Base-by-base conservation (phyloP, 1,140 invertebrate genomes). In the Euglossa dilemma region DNA sequence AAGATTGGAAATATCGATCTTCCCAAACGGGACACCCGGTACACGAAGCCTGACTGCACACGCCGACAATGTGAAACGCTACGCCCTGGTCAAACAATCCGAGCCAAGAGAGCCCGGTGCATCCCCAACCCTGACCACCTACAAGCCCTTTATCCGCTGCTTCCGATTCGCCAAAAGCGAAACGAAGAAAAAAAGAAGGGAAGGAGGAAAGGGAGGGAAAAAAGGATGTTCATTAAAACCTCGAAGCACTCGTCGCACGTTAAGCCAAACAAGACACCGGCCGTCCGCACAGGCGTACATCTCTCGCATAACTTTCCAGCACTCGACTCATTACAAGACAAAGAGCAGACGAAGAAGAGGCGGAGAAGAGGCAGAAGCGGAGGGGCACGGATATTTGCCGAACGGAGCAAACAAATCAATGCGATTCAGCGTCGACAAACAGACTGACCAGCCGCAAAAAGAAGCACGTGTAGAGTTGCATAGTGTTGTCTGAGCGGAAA, bases 351-450 rank as follows among this genome's bases (percentile, higher is more conserved):
- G 36, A 57, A 8, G 36, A 57, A 8, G 71, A 70, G 9, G 16
- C 28, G 36, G 50, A 70, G 43, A 69, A 12, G 43, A 67, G 50
- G 23, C 28, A 66, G 28, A 25, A 36, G 8, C 0, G 20, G 52
- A 23, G 52, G 52, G 23, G 7, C n/a, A n/a, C 18, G 36, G 61
- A 67, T 77, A 67, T 77, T 77, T 66, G 23, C 52, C 36, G 75
- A 56, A 36, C 28, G 36, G 36, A 25, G 63, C 50, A 67, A 77
- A 66, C 61, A 67, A 79, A 79, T 79, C 67, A 18, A 79, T 50
- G 75, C 75, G 28, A 59, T 70, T 20, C 57, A 71, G 23, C 25
- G 66, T 79, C 25, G 66, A 52, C 66, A 47, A 79, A 59, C 56
- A 50, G 43, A 61, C 16, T 45, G 63, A 50, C 18, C 52, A 61